A percentile compares a stretch with the other conserved stretches of the same genome.
phyloP scores from a whole-genome alignment of 2,888 invertebrate genomes.

The Erebia aethiops region DNA sequence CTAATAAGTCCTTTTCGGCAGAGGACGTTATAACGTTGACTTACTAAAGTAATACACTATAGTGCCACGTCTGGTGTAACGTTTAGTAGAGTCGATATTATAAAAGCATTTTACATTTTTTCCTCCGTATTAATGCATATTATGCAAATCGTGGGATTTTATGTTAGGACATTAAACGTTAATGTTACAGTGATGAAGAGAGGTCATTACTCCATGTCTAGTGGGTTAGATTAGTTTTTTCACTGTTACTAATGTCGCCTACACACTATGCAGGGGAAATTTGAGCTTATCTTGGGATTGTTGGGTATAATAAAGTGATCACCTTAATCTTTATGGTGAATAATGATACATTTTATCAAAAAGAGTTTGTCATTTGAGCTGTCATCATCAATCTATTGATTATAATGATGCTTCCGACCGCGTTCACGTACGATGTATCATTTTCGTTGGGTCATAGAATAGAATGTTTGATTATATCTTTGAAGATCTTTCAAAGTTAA shows the following conservation, averaged over 20 bases:
- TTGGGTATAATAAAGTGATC: not conserved
- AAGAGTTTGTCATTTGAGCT: conserved; percentile 30
- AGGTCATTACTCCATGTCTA: conserved; percentile 12
- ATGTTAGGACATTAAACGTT: conserved; percentile 1
- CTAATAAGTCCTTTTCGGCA: not conserved
- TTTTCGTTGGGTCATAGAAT: not conserved
- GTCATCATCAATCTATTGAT: conserved; percentile 37
- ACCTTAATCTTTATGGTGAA: conserved; percentile 11
- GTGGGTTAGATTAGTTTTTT: conserved; percentile 24
- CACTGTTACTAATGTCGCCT: conserved; percentile 23
- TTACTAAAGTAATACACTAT: no score
- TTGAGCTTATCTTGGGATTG: conserved; percentile 16
- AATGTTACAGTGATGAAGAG: conserved; percentile 12
- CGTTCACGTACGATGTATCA: not conserved
- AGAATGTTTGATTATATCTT: not conserved
- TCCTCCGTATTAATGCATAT: not conserved
- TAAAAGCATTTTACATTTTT: not conserved
- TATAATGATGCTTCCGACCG: not conserved
- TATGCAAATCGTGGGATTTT: not conserved
- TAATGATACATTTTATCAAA: conserved; percentile 18
- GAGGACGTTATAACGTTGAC: not conserved
- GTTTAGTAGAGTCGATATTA: not conserved
- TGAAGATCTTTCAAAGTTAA: not conserved
- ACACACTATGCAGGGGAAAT: conserved; percentile 12
- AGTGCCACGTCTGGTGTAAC: not conserved